Percentiles rank a stretch among this genome's conserved stretches.
Conservation (phyloP, 1,140 invertebrate genomes). For the Episyrphus balteatus region DNA sequence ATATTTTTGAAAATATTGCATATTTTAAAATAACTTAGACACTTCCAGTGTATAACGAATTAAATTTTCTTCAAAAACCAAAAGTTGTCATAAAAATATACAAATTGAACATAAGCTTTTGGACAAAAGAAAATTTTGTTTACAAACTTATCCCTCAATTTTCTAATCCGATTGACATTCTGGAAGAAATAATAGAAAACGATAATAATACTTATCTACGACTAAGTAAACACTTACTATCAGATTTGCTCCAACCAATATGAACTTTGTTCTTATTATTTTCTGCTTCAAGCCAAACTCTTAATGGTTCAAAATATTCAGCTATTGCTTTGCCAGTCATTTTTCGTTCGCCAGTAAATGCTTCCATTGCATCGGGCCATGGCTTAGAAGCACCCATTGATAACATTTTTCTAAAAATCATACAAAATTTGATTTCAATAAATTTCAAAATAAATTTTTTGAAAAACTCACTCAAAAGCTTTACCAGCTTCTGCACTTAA, state of each 20-base stretch:
- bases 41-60: no score
- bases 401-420: slow-evolving; percentile 54
- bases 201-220: no score
- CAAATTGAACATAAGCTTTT: no score
- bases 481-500: slow-evolving; percentile 65
- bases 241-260: slow-evolving; percentile 60
- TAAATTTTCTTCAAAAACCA: no score
- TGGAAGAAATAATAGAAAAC: no score
- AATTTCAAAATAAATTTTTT: background rate
- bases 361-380: slow-evolving; percentile 74
- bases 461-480: slow-evolving; percentile 45
- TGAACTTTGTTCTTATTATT: slow-evolving; percentile 58
- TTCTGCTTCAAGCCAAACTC: slow-evolving; percentile 65
- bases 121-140: no score
- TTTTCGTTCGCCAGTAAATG: slow-evolving; percentile 59
- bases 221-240: no score
- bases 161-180: no score
- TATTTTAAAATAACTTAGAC: no score
- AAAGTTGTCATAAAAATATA: no score
- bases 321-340: slow-evolving; percentile 64
- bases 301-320: slow-evolving; percentile 65
- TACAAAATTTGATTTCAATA: background rate
- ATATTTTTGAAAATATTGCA: no score
- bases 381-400: slow-evolving; percentile 66
- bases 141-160: no score